Evolutionary conservation across 2,888 invertebrate species (phyloP), one percentile per base, ranked within the genome.

Genomic region (Tribolium freemani): DNA sequence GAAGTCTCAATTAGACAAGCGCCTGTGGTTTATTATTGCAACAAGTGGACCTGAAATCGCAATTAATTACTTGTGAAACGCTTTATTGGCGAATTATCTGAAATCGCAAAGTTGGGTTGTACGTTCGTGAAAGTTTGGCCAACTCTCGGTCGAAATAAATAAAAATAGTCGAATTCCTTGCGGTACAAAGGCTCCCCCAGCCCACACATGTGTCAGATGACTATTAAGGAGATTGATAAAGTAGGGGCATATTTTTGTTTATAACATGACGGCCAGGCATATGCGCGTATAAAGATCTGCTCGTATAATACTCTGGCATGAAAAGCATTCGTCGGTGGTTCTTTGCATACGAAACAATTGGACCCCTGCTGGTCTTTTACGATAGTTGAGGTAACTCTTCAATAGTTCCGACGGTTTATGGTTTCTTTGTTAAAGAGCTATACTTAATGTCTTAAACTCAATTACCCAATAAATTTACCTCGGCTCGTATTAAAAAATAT

Each of bases 341-440:
- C 79, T 83, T 81, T 82, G 82, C 82, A 81, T 82, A 82, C 80
- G 77, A 81, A 79, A 82, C 81, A 81, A 81, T 82, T 78, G 81
- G 78, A 79, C 79, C 81, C 83, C 83, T 75, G 79, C 77, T 75
- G 81, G 77, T 78, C 78, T 78, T 80, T 80, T 79, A 81, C 81
- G 79, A 79, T 73, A 73, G 72, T 76, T 73, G 67, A 76, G 73
- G 76, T 76, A 77, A 78, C 79, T 76, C 75, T 80, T 80, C 77
- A 80, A 80, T 78, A 77, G 81, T 79, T 79, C 80, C 81, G 79
- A 80, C 79, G 74, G 75, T 81, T 81, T 79, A 80, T 79, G 79
- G 78, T 75, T 75, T 75, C 80, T 80, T 80, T 79, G 79, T 79
- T 79, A 78, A 76, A 74, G 76, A 72, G 67, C 77, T 71, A 76